These are phyloP conservation scores for Tenodera sinensis DNA, from an alignment of 2,888 invertebrate species.

Conservation along the genomic window DNA sequence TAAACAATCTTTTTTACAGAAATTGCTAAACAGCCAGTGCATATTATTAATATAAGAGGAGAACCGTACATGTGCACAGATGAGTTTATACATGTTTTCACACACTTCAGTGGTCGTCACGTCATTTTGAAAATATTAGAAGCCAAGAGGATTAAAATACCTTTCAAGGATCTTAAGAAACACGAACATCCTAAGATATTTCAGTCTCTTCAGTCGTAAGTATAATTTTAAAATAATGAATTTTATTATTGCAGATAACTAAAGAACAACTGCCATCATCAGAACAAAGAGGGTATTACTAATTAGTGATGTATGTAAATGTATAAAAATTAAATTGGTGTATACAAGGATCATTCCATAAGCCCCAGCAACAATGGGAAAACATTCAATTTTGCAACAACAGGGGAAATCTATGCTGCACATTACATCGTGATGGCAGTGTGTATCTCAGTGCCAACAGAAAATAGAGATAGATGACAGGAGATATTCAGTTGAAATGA, in stretches of 20 bases:
- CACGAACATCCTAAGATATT: not conserved
- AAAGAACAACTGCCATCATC: too few relatives aligned
- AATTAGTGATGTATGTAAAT: too few relatives aligned
- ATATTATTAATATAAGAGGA: not conserved
- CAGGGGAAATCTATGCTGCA: too few relatives aligned
- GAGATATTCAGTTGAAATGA: too few relatives aligned
- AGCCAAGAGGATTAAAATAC: not conserved
- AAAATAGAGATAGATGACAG: too few relatives aligned
- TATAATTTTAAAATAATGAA: not conserved
- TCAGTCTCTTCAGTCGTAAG: not conserved
- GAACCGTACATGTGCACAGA: not conserved
- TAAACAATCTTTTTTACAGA: not conserved
- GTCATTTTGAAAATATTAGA: not conserved
- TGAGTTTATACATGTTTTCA: not conserved
- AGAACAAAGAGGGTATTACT: too few relatives aligned
- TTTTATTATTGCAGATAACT: not conserved
- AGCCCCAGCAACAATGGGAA: too few relatives aligned
- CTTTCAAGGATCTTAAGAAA: not conserved
- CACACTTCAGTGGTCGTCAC: not conserved
- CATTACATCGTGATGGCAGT: too few relatives aligned
- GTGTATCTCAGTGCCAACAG: too few relatives aligned
- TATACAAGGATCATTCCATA: too few relatives aligned
- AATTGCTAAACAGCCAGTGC: not conserved
- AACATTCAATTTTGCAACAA: too few relatives aligned
- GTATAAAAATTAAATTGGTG: too few relatives aligned